phyloP scores from a whole-genome alignment of 2,888 invertebrate species.

The Agrotis clavis region DNA sequence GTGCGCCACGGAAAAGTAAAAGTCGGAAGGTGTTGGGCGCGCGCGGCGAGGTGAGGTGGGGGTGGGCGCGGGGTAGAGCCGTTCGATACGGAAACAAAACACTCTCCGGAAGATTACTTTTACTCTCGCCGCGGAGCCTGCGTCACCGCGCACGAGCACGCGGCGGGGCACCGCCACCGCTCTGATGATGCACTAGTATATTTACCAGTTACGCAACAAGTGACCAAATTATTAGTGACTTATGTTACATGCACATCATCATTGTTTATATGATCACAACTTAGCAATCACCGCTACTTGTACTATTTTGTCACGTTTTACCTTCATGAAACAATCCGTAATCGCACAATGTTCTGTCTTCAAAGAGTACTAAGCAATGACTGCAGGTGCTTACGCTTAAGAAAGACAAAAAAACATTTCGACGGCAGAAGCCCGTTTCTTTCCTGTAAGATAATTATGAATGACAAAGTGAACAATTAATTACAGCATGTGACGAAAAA shows the following conservation, averaged over 20 bases:
- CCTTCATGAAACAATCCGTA: background rate
- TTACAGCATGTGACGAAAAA: too few relatives aligned
- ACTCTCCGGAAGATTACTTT: constrained; percentile 84
- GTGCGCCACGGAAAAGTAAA: constrained; percentile 82
- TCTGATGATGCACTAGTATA: constrained; percentile 33
- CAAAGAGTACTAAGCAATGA: background rate
- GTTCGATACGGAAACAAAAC: constrained; percentile 81
- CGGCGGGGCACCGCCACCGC: constrained; percentile 2
- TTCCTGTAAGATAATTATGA: too few relatives aligned
- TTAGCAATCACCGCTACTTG: constrained; percentile 1
- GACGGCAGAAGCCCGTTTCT: too few relatives aligned
- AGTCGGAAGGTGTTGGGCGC: constrained; percentile 79
- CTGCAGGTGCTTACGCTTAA: too few relatives aligned
- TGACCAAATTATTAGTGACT: constrained; percentile 44
- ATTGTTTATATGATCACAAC: constrained; percentile 24
- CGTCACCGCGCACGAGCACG: constrained; percentile 54
- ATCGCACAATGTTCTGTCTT: background rate
- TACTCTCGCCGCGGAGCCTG: constrained; percentile 80
- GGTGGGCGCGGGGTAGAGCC: constrained; percentile 49
- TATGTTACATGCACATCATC: constrained; percentile 4
- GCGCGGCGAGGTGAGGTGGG: constrained; percentile 36
- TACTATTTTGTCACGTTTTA: background rate
- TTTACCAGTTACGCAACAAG: constrained; percentile 54
- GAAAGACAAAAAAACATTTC: too few relatives aligned
- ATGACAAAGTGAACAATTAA: too few relatives aligned